Conservation (phyloP, 2,888 invertebrate genomes). For the Candidula unifasciata region DNA sequence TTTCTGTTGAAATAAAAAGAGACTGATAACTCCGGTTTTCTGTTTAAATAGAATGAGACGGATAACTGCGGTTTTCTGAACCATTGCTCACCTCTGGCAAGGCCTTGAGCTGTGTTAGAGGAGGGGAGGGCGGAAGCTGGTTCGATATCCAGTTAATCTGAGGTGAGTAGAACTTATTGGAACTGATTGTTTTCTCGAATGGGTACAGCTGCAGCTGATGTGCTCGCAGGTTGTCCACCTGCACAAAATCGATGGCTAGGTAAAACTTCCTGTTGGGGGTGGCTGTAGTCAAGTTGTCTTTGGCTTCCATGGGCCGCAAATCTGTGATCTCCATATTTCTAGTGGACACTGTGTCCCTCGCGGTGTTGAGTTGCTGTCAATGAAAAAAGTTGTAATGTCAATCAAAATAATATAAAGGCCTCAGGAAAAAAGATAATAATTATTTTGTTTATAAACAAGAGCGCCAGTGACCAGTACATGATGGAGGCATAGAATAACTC, state of each 20-base stretch:
- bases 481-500: too few relatives aligned
- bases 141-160: conserved; percentile 64
- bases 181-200: conserved; percentile 78
- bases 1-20: too few relatives aligned
- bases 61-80: not conserved
- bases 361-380: conserved; percentile 33
- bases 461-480: too few relatives aligned
- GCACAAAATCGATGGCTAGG: conserved; percentile 91
- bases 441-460: too few relatives aligned
- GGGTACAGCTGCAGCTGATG: conserved; percentile 82
- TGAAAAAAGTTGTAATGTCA: too few relatives aligned
- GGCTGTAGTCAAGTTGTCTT: conserved; percentile 78
- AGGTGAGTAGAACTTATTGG: conserved; percentile 81
- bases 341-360: not conserved
- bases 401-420: too few relatives aligned
- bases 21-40: too few relatives aligned
- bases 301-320: conserved; percentile 76
- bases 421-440: too few relatives aligned
- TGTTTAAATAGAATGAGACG: not conserved
- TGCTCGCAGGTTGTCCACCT: conserved; percentile 88
- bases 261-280: conserved; percentile 87
- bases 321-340: conserved; percentile 58
- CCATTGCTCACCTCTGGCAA: conserved; percentile 32
- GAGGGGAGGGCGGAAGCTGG: conserved; percentile 43
- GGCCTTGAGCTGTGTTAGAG: conserved; percentile 47